These are phyloP conservation scores for Drosophila ustulata DNA, from an alignment of 2,888 invertebrate species.

Conservation along the genomic window DNA sequence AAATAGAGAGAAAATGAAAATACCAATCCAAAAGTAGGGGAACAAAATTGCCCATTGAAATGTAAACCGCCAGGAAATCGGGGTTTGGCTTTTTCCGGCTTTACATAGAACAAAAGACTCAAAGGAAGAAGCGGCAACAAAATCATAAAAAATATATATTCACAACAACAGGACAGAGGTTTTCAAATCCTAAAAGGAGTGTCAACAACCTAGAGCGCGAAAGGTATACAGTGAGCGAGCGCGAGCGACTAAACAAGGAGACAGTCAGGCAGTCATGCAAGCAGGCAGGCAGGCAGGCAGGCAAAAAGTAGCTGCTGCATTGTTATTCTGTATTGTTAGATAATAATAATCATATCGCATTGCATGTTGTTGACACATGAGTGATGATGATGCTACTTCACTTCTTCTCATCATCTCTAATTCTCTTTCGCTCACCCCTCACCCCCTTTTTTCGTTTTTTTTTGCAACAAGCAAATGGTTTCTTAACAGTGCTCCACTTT, in stretches of 20 bases:
- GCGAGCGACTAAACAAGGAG: constrained; percentile 9
- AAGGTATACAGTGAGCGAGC: constrained; percentile 7
- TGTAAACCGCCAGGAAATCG: constrained; percentile 79
- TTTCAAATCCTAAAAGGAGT: constrained; percentile 58
- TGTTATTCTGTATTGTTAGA: constrained; percentile 76
- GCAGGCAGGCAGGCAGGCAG: constrained; percentile 47
- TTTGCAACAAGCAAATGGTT: constrained; percentile 11
- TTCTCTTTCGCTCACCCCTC: constrained; percentile 14
- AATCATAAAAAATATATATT: constrained; percentile 54
- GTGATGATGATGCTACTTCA: constrained; percentile 68
- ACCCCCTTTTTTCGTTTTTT: neutral
- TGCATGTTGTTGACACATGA: constrained; percentile 80
- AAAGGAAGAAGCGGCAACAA: constrained; percentile 56
- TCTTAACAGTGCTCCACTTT: constrained; percentile 44
- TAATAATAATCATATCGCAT: constrained; percentile 80
- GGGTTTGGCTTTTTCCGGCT: constrained; percentile 82
- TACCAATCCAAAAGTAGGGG: constrained; percentile 49
- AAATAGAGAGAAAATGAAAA: constrained; percentile 32
- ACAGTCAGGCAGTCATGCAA: constrained; percentile 17
- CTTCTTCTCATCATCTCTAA: neutral
- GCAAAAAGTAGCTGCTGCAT: constrained; percentile 74
- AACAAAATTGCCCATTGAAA: constrained; percentile 77
- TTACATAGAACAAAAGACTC: constrained; percentile 67
- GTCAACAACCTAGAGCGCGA: constrained; percentile 61
- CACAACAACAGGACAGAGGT: constrained; percentile 58